These are phyloP conservation scores for Danionella dracula DNA, from an alignment of 2,797 vertebrate genomes.

Conservation along the genomic window DNA sequence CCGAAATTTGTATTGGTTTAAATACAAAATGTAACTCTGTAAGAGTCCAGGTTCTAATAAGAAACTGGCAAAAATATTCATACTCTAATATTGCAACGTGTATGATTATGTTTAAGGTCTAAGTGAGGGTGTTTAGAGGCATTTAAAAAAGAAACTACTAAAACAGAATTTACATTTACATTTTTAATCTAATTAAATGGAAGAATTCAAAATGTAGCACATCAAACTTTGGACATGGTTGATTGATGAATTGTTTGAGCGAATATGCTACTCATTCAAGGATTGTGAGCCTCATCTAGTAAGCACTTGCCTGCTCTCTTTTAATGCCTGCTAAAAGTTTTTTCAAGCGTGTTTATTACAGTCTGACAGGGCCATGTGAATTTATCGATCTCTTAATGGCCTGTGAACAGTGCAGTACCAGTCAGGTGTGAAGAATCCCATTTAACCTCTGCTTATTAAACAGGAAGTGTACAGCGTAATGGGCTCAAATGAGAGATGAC, in stretches of 20 bases:
- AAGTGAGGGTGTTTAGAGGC: too few relatives aligned
- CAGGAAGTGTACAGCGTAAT: conserved; percentile 54
- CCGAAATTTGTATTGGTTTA: too few relatives aligned
- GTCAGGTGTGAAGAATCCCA: conserved; percentile 52
- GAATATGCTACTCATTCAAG: neutral
- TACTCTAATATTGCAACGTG: too few relatives aligned
- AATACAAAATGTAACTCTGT: too few relatives aligned
- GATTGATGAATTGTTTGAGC: neutral
- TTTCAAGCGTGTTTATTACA: conserved; percentile 23
- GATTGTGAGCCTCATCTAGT: neutral
- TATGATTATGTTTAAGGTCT: too few relatives aligned
- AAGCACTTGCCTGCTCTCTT: neutral
- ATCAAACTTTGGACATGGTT: too few relatives aligned
- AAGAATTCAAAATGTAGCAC: too few relatives aligned
- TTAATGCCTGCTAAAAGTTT: neutral
- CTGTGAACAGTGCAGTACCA: conserved; percentile 49
- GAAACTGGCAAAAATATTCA: too few relatives aligned
- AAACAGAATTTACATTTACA: too few relatives aligned
- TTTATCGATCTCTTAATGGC: conserved; percentile 51
- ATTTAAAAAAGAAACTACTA: too few relatives aligned
- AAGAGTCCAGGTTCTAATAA: too few relatives aligned
- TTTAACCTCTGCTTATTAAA: conserved; percentile 51
- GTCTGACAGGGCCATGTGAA: conserved; percentile 22
- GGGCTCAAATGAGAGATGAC: conserved; percentile 34
- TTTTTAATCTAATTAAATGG: too few relatives aligned